Base-by-base conservation (phyloP, 1,140 invertebrate genomes). In the Conus betulinus region DNA sequence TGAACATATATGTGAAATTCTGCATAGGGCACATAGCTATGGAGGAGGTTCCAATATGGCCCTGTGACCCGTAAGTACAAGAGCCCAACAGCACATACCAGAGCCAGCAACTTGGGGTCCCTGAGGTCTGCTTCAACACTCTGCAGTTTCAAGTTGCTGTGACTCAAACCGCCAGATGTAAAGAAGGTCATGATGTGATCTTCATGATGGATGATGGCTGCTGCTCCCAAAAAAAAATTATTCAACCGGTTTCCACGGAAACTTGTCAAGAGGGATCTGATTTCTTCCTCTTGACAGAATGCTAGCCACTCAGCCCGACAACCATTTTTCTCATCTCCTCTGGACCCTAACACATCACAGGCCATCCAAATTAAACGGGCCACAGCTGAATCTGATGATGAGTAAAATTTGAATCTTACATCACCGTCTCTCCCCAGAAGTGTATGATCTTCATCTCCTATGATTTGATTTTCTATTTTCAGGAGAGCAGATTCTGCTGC, bases 321-420 rank as follows among this genome's bases (percentile, higher is more conserved):
- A 13, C 90, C 88, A 79, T 90, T 85, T n/a, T 90, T 91, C 55
- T 89, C 88, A 67, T 91, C 90, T 2, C 88, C 88, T 23, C 90
- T 74, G 5, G 90, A 88, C 51, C 88, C 90, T 15, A n/a, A 87
- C 51, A 89, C 67, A 53, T 89, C 88, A 71, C 74, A 82, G 87
- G 57, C 10, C 52, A 74, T 6, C 90, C n/a, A 2, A 15, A 88
- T 91, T 15, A 84, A 76, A 5, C 90, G 67, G 5, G 55, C 20
- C 11, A 88, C 74, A 27, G 90, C 51, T 39, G 76, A 76, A 27
- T 90, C 90, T 20, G 81, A 57, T 53, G 51, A 85, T 10, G n/a
- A 15, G 17, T 13, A 63, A 20, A 13, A 63, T 63, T 63, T 63
- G 17, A 63, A 63, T 63, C 60, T 63, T 11, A 20, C 60, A 63